phyloP scores from a whole-genome alignment of 2,797 vertebrate genomes.

The Pagetopsis macropterus region DNA sequence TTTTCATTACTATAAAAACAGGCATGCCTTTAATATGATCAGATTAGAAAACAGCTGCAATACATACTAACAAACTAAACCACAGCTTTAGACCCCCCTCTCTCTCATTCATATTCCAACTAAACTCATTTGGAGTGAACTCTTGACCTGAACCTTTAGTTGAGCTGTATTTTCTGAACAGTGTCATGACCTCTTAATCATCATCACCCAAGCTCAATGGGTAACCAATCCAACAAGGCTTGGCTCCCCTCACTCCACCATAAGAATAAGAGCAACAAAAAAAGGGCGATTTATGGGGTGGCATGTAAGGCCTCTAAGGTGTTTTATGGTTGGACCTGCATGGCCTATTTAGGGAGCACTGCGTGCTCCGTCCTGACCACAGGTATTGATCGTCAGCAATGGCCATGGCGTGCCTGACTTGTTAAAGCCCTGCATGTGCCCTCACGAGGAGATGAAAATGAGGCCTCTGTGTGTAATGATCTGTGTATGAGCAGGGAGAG shows the following conservation, averaged over 20 bases:
- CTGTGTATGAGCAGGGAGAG: constrained; percentile 81
- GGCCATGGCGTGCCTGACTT: constrained; percentile 75
- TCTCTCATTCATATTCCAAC: constrained; percentile 13
- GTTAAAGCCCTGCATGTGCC: constrained; percentile 80
- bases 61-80: background rate
- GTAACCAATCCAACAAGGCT: constrained; percentile 37
- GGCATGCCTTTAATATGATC: background rate
- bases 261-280: constrained; percentile 42
- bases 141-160: constrained; percentile 31
- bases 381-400: constrained; percentile 81
- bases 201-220: constrained; percentile 49
- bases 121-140: constrained; percentile 34
- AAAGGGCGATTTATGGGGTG: constrained; percentile 74
- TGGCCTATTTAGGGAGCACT: constrained; percentile 81
- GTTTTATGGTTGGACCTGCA: constrained; percentile 84
- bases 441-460: constrained; percentile 83
- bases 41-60: constrained; percentile 3
- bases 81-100: background rate
- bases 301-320: constrained; percentile 76
- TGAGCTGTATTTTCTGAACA: constrained; percentile 36
- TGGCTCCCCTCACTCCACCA: constrained; percentile 45
- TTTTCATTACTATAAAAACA: constrained; percentile 6
- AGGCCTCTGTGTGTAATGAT: constrained; percentile 86
- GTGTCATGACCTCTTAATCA: constrained; percentile 55
- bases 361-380: constrained; percentile 78